Base-by-base conservation (phyloP, 92 coral and sea anemone species). In the Montipora capitata region DNA sequence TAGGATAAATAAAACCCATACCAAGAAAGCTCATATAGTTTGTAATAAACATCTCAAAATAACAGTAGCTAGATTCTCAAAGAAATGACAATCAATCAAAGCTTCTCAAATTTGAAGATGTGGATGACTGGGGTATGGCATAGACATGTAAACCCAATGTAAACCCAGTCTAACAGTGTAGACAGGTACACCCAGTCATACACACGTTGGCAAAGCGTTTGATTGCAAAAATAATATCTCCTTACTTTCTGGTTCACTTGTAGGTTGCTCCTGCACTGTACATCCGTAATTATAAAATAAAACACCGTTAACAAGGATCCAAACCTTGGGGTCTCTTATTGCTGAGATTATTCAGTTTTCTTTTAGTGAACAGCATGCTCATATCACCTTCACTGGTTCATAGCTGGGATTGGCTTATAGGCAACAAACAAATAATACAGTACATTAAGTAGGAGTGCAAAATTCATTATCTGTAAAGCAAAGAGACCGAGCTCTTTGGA, bases 301-400 rank as follows among this genome's bases (percentile, higher is more conserved):
- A 41, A 69, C 51, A 69, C 74, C 74, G 9, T 41, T 69, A 69
- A 69, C 51, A 69, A 69, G 74, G 74, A 69, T 69, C 48, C 74
- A 69, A 69, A 71, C 40, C 76, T 71, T 71, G 76, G 35, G 76
- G 76, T 71, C 56, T 71, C 76, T 71, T 71, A 66, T 20, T 71
- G 11, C 76, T 71, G 76, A 71, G 13, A 71, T 71, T 48, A 14
- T 71, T 71, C 76, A 71, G 10, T 39, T 40, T 71, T 71, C 76
- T 20, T 71, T 71, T 40, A 44, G 76, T 71, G 41, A 71, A 42
- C 14, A 40, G 41, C 35, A 67, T 67, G 72, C n/a, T 67, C 72
- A 67, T 67, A 27, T 67, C 43, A 67, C 44, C 72, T 40, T 18
- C 72, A 67, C 72, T 67, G 43, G 72, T 40, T 67, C 38, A 12